Base-by-base conservation (phyloP, 2,888 invertebrate genomes). In the Incurvaria masculella region DNA sequence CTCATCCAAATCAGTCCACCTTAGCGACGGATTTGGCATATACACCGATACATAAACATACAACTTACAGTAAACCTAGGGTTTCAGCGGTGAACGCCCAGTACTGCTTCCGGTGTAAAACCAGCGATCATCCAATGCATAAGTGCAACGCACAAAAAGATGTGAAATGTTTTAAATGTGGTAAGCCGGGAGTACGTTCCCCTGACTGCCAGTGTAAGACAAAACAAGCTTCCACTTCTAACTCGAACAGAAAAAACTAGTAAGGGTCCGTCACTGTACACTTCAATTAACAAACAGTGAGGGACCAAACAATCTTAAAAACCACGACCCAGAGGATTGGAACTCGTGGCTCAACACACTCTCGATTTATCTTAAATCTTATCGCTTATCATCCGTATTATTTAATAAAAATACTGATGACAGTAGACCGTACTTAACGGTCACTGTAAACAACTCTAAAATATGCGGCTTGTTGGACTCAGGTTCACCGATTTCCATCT, bases 401-500 rank as follows among this genome's bases (percentile, higher is more conserved):
- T 19, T 19, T 18, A 17, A 17, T 16, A 18, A 44, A 27, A 4
- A 27, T 16, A 44, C 2, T 18, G 20, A 44, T 14, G 23, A 44
- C 4, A 18, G 18, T 8, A 20, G 44, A 8, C 44, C 44, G 5
- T 44, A 18, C 18, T 14, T 27, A 5, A 44, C 18, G 17, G 19
- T 44, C 6, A 44, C 27, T 16, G 19, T 18, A 4, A 44, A 14
- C 2, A 19, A 43, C 10, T n/a, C 17, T 4, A 21, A 20, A 21
- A 21, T 43, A n/a, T 43, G 23, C 23, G 42, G 42, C 11, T 19
- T 43, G 10, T n/a, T 43, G n/a, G 42, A 43, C 23, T 43, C 42
- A 14, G 42, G 44, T 20, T 44, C 21, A 4, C 16, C 33, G 16
- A 18, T 27, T 21, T 27, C 33, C 4, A 44, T 44, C 6, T 19